Evolutionary conservation across 2,888 invertebrate genomes (phyloP).

Genomic region (Plebejus melissa): DNA sequence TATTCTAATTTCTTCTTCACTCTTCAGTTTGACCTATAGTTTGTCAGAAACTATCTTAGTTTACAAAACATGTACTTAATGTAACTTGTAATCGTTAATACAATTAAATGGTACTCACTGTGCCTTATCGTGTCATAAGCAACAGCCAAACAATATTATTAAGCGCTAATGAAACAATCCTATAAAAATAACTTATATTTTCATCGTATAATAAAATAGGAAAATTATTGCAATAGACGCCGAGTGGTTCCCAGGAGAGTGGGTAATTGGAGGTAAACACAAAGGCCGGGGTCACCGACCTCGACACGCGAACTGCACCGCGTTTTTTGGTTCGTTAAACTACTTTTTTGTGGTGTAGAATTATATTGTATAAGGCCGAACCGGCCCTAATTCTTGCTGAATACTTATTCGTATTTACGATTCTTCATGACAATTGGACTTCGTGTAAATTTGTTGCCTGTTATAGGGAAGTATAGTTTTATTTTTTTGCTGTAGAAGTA

Average conservation of each 20-base stretch:
- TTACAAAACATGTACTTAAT: no score
- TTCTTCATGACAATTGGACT: background rate
- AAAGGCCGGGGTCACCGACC: background rate
- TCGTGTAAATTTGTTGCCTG: background rate
- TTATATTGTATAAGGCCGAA: background rate
- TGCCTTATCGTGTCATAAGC: no score
- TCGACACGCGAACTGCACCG: slow-evolving; percentile 3
- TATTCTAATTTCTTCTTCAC: no score
- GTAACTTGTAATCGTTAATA: no score
- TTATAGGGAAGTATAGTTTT: background rate
- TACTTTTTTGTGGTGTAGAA: background rate
- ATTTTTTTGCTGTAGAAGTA: no score
- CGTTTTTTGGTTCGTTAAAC: slow-evolving; percentile 13
- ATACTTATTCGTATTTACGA: background rate
- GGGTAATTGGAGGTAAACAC: slow-evolving; percentile 12
- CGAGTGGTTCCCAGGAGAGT: background rate
- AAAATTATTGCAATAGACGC: slow-evolving; percentile 5
- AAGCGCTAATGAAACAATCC: background rate
- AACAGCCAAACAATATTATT: background rate
- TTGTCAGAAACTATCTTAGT: no score
- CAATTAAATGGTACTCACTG: no score
- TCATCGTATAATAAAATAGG: slow-evolving; percentile 9
- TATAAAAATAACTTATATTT: background rate
- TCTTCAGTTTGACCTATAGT: no score
- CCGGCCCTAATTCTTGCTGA: background rate